Base-by-base conservation (phyloP, 2,113 vertebrate genomes). In the Entelurus aequoreus region DNA sequence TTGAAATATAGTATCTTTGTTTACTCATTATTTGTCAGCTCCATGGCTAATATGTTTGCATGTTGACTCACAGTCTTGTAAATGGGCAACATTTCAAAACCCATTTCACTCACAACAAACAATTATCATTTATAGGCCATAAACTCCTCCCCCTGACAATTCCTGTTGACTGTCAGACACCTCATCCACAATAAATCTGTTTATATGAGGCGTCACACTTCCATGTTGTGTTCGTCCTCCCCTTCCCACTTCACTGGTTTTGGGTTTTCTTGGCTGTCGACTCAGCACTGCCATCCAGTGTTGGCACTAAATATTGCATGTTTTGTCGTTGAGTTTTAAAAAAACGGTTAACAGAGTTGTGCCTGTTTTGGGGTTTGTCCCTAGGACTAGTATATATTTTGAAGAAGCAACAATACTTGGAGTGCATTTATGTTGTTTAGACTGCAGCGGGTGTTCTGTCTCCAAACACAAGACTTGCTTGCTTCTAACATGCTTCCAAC, bases 361-460 rank as follows among this genome's bases (percentile, higher is more conserved):
- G 76, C 74, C 80, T 84, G 78, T 84, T 89, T 86, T 81, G 74
- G 76, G 87, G 84, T 88, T 86, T 90, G 82, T 80, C 64, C 60
- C 62, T 66, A 14, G 85, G 86, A 90, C 90, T 89, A 90, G 83
- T 28, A 86, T 76, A 46, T 78, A 79, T 84, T 89, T 79, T 82
- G 73, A 71, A 81, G 58, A 54, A 48, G 80, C 64, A 74, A 78
- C 80, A 83, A 78, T 80, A 84, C 67, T 71, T 75, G 81, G 78
- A 72, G n/a, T 75, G 71, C 56, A 78, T 61, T 85, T 71, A 64
- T 79, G 77, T 70, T 74, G 77, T 83, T 79, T 76, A 66, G 80
- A 77, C 85, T 84, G 68, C 69, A 85, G 84, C 84, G 81, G 82
- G 84, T 70, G 62, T 68, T 66, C 69, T 76, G 10, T 62, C 68